Base-by-base conservation (phyloP, 2,888 invertebrate genomes). In the Lasiommata megera region DNA sequence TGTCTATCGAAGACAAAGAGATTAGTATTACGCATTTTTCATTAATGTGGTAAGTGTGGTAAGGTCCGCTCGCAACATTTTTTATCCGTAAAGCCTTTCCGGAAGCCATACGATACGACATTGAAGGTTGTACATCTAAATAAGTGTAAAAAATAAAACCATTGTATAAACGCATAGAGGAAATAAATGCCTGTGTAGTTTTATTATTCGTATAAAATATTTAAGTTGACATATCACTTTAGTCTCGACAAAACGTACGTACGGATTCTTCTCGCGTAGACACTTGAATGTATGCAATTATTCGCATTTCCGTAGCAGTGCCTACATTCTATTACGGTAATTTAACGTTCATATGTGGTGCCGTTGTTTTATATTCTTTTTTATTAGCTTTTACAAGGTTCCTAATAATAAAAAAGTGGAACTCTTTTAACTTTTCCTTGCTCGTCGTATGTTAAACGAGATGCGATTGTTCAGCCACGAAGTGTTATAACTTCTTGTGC, bases 41-140 rank as follows among this genome's bases (percentile, higher is more conserved):
- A n/a, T n/a, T n/a, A n/a, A n/a, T n/a, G n/a, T n/a, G n/a, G n/a
- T n/a, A n/a, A n/a, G n/a, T n/a, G n/a, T n/a, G n/a, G 5, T 56
- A 59, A 63, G 60, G 61, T 56, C 36, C 48, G 56, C 56, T 44
- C 57, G 36, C 57, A 61, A 62, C 61, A 52, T 56, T 58, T 60
- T 56, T 62, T 47, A 47, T 51, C 56, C 16, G 52, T 56, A 44
- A 58, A 40, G 41, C 47, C 38, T 51, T 56, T 58, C 56, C 59
- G 58, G 61, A 65, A 63, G 53, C 37, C 48, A 37, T 54, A 43
- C 55, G 54, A 50, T 56, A 58, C 62, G 62, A 23, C 51, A 55
- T 58, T 40, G 56, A 61, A 63, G 61, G 61, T 44, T 65, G 38
- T 52, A 58, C 52, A 52, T 59, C 54, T 65, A 54, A 59, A 63